A percentile compares a stretch with the other conserved stretches of the same genome.
Conservation (phyloP, 2,888 invertebrate genomes). For the Ophonus ardosiacus region DNA sequence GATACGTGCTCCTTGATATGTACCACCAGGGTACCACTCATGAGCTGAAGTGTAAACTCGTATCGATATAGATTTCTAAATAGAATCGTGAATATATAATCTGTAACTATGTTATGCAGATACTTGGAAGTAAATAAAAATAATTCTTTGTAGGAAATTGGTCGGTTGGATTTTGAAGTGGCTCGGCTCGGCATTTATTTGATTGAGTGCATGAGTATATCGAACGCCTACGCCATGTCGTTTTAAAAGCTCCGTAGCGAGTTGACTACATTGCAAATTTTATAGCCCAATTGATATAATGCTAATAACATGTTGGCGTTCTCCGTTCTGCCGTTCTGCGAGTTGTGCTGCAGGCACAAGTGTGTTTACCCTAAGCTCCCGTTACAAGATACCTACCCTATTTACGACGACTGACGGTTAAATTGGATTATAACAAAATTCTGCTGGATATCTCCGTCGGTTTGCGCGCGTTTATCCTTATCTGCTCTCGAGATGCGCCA, state of each 20-base stretch:
- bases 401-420: slow-evolving; percentile 61
- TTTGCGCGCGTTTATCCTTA: slow-evolving; percentile 54
- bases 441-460: slow-evolving; percentile 57
- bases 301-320: slow-evolving; percentile 60
- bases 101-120: neutral
- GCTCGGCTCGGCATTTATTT: slow-evolving; percentile 2
- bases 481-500: slow-evolving; percentile 51
- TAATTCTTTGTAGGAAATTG: neutral
- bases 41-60: too few relatives aligned
- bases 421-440: slow-evolving; percentile 63
- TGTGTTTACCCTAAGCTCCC: slow-evolving; percentile 61
- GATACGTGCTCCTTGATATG: too few relatives aligned
- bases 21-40: too few relatives aligned
- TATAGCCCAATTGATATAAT: slow-evolving; percentile 62
- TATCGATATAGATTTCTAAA: too few relatives aligned
- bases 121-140: neutral
- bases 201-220: neutral
- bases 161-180: neutral
- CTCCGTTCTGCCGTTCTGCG: slow-evolving; percentile 12
- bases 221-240: slow-evolving; percentile 20
- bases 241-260: slow-evolving; percentile 55
- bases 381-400: slow-evolving; percentile 58
- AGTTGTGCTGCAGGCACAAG: slow-evolving; percentile 44
- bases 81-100: neutral
- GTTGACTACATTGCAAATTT: slow-evolving; percentile 60